These are phyloP conservation scores for Melipona quadrifasciata DNA, from an alignment of 1,140 invertebrate species.

Conservation along the genomic window DNA sequence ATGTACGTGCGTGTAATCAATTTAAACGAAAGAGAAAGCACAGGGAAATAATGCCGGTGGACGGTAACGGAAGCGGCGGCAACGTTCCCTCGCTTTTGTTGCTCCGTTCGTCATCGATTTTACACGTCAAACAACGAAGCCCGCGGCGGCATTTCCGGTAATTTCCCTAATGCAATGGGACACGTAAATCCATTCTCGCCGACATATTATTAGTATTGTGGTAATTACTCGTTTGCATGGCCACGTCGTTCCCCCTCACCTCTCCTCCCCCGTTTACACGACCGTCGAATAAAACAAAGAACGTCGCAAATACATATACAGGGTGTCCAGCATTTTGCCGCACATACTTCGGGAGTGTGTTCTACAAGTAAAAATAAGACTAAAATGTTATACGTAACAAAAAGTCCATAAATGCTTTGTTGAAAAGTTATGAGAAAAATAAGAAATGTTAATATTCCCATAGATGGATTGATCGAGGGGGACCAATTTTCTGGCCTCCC, in stretches of 20 bases:
- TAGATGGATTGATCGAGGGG: too few species aligned
- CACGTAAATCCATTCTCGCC: slow-evolving; percentile 31
- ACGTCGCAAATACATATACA: too few species aligned
- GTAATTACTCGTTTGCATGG: slow-evolving; percentile 54
- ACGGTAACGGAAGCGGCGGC: not conserved
- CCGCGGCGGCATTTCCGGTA: slow-evolving; percentile 21
- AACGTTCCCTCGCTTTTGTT: slow-evolving; percentile 3
- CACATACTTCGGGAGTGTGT: too few species aligned
- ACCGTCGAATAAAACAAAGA: not conserved
- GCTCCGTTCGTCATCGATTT: slow-evolving; percentile 22
- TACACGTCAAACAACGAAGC: slow-evolving; percentile 28
- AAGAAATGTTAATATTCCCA: too few species aligned
- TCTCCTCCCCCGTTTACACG: not conserved
- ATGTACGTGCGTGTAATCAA: not conserved
- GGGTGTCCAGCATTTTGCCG: too few species aligned
- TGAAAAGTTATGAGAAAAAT: too few species aligned
- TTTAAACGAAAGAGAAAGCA: not conserved
- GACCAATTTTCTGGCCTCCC: too few species aligned
- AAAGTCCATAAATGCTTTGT: too few species aligned
- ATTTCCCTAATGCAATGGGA: slow-evolving; percentile 24
- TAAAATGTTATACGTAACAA: too few species aligned
- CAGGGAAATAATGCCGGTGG: not conserved
- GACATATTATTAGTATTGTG: slow-evolving; percentile 27
- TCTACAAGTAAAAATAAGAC: too few species aligned
- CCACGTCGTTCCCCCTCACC: not conserved